Evolutionary conservation across 1,140 invertebrate genomes (phyloP), one percentile per base, ranked within the genome.

Genomic region (Solenopsis fugax): DNA sequence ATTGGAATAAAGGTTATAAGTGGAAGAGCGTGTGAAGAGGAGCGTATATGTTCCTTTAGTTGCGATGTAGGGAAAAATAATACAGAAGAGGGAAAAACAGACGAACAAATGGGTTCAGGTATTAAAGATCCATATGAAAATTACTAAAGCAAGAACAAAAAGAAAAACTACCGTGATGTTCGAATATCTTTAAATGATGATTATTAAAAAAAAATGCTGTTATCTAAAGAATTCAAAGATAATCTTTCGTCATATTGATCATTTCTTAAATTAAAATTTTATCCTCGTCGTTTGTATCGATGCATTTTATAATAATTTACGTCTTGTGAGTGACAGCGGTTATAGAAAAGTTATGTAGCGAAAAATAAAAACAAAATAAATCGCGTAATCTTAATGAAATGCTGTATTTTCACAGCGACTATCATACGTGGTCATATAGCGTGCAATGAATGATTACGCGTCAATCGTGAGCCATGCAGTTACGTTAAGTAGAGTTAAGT

Each of bases 11-110:
- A 67, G 85, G 84, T 91, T 84, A 87, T 92, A 91, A 93, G 91
- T 92, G 88, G 91, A 92, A 93, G 89, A 93, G 89, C 85, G 92
- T 92, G 92, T 34, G 50, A 85, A 88, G 85, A 80, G 62, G 41
- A 84, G 48, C 58, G 52, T 86, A 80, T 71, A 62, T 45, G 72
- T 73, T 86, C 77, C 71, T 82, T 67, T 24, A 56, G 64, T 48
- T 48, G 58, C 29, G 58, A 45, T 18, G 34, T 67, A 73, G 67
- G 72, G 87, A 64, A 58, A 90, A 85, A 90, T 91, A 88, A 90
- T 82, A 77, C 64, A 48, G 13, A 67, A 86, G 80, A 65, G 69
- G 58, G 4, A 37, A 21, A 18, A 41, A 29, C 60, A 75, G 86
- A 58, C 54, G 80, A 65, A 29, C 78, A 69, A 89, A 93, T 92